Evolutionary conservation across 2,113 vertebrate genomes (phyloP), one percentile per base, ranked within the genome.

Genomic region (Pyrgilauda ruficollis): DNA sequence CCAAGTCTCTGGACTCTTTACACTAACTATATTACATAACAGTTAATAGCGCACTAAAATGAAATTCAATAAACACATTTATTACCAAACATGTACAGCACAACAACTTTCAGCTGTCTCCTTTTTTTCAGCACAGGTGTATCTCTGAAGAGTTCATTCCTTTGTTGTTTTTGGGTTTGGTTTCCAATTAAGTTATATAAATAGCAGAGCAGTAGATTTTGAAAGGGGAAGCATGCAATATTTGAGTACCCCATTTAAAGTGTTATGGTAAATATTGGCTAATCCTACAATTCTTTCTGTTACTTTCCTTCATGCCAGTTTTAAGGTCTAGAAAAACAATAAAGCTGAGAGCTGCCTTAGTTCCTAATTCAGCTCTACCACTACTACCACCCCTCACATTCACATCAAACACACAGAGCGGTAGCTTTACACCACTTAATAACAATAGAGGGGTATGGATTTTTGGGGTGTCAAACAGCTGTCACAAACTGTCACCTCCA

Each of bases 401-500:
- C 80, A 64, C 39, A 77, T 78, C 21, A 94, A 96, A 92, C 30
- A 64, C 84, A 84, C 37, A 86, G 23, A 37, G 24, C 37, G 47
- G 82, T 88, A 94, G 85, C 90, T 97, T 96, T 95, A 96, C 93
- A 97, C 70, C 58, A 89, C 95, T 97, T 97, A 97, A 96, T 97
- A 97, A 97, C 96, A 96, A 97, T 80, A 97, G 95, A 98, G 98
- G 97, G 97, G 86, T 97, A 96, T 94, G 91, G 97, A 95, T 97
- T 98, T 98, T 98, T 69, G 97, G 97, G 97, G 97, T 98, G 98
- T 98, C 98, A 98, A 97, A 97, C 97, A 98, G 96, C 98, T 98
- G 98, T 98, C 98, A 98, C 97, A 97, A 97, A 98, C 97, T 98
- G 97, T 98, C 98, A 97, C 96, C 94, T 98, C 94, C 97, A 97